Base-by-base conservation (phyloP, 2,888 invertebrate genomes). In the Chaetogeoica ovagalla region DNA sequence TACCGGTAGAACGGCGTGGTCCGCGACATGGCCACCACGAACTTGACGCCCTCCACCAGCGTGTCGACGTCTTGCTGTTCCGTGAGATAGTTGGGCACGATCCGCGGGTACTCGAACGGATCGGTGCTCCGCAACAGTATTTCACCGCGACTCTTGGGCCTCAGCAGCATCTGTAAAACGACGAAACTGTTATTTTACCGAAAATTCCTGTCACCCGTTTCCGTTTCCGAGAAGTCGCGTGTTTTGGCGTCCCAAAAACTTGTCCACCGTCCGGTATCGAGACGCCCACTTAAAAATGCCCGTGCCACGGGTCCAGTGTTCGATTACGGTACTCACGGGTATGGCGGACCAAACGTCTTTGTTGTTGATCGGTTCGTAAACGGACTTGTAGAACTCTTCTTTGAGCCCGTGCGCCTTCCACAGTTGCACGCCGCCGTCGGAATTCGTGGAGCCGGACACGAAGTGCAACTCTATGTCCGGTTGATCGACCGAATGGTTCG, bases 391-490 rank as follows among this genome's bases (percentile, higher is more conserved):
- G 86, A 94, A 93, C 19, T 88, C 87, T 57, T 93, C 91, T 0
- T 91, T 90, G 0, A 94, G 84, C 0, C 94, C 95, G 83, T 94
- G 94, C 0, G 92, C 91, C 86, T 93, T 94, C 43, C 92, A 90
- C 43, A 96, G 85, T 83, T 95, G 94, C 17, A 91, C 89, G 0
- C 96, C 95, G 0, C 92, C 94, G 85, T 96, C 95, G 0, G 95
- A 94, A 85, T 93, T 94, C 0, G 94, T 93, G 6, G 94, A 93
- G 11, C 95, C 94, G 0, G 94, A 94, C 60, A 94, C 90, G 84
- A 96, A 95, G 86, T 95, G 95, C 84, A 95, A 92, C 85, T 96
- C 94, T 57, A 96, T 93, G 84, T 96, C 96, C 0, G 96, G 96
- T 86, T 91, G 94, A 85, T 96, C 95, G 1, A 93, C 90, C 0